These are phyloP conservation scores for Eueremaeus valkanovi DNA, from an alignment of 2,888 invertebrate genomes.

Conservation along the genomic window DNA sequence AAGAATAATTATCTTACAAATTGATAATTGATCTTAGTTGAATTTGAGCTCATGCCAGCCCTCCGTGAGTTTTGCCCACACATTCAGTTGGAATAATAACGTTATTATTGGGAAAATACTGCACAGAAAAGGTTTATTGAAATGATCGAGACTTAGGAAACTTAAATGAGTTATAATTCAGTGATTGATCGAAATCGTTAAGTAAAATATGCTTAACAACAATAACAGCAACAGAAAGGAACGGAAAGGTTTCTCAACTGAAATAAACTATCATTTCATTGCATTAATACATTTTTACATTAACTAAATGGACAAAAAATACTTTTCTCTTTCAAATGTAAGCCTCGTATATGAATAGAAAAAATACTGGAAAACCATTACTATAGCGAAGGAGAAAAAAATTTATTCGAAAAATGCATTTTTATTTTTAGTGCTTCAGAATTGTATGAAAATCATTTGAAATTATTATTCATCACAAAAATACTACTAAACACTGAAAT, in stretches of 20 bases:
- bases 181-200: neutral
- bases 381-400: neutral
- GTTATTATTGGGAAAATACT: neutral
- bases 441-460: neutral
- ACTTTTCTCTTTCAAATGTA: neutral
- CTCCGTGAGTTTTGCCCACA: no score
- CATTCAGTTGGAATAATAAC: no score
- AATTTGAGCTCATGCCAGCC: no score
- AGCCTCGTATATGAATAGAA: neutral
- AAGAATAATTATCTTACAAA: no score
- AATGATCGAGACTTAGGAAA: no score
- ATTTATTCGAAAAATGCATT: neutral
- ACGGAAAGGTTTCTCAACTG: neutral
- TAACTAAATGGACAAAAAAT: conserved; percentile 10
- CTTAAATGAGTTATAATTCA: neutral
- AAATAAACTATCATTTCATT: neutral
- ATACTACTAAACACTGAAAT: neutral
- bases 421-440: neutral
- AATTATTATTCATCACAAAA: neutral
- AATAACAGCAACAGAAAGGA: neutral
- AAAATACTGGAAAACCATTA: neutral
- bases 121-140: neutral
- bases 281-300: conserved; percentile 4
- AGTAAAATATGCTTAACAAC: neutral
- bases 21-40: no score